Percentiles rank a stretch among this genome's conserved stretches.
These are phyloP conservation scores for Sebastes wilsoni DNA, from an alignment of 2,797 vertebrate genomes.

Conservation along the genomic window DNA sequence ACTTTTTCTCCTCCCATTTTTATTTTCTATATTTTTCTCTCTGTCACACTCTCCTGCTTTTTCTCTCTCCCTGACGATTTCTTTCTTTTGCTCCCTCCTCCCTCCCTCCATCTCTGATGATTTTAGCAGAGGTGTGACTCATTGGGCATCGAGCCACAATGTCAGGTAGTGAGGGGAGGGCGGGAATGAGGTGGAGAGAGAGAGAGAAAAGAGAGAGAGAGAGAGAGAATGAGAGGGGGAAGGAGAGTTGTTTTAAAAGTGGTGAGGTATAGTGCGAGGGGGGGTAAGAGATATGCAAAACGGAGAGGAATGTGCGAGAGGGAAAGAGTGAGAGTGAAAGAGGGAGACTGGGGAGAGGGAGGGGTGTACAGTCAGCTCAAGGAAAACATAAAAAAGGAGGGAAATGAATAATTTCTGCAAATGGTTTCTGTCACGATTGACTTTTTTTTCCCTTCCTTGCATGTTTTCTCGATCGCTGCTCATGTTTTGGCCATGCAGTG, in stretches of 20 bases:
- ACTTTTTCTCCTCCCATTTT: conserved; percentile 75
- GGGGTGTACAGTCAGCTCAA: conserved; percentile 73
- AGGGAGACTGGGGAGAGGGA: conserved; percentile 65
- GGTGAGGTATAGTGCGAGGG: conserved; percentile 62
- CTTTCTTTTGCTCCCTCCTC: conserved; percentile 72
- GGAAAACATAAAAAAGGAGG: conserved; percentile 81
- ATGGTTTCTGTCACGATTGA: conserved; percentile 74
- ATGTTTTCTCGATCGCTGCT: conserved; percentile 67
- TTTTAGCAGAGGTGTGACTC: conserved; percentile 88
- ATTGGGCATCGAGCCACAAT: conserved; percentile 82
- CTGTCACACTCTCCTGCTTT: conserved; percentile 78
- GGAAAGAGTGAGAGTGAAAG: conserved; percentile 71
- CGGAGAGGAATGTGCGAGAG: conserved; percentile 72
- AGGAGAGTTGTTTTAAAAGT: conserved; percentile 67
- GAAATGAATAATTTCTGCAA: conserved; percentile 82
- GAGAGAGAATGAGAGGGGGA: conserved; percentile 46
- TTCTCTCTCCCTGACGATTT: conserved; percentile 73
- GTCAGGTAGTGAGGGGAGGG: conserved; percentile 80
- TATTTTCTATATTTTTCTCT: conserved; percentile 81
- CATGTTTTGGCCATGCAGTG: conserved; percentile 59
- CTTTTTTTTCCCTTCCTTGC: conserved; percentile 53
- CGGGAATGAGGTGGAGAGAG: conserved; percentile 46
- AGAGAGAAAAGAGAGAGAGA: conserved; percentile 23
- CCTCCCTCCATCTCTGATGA: conserved; percentile 80
- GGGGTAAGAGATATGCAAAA: conserved; percentile 76